Evolutionary conservation across 1,140 invertebrate genomes (phyloP), one percentile per base, ranked within the genome.

Genomic region (Platorchestia sp.): DNA sequence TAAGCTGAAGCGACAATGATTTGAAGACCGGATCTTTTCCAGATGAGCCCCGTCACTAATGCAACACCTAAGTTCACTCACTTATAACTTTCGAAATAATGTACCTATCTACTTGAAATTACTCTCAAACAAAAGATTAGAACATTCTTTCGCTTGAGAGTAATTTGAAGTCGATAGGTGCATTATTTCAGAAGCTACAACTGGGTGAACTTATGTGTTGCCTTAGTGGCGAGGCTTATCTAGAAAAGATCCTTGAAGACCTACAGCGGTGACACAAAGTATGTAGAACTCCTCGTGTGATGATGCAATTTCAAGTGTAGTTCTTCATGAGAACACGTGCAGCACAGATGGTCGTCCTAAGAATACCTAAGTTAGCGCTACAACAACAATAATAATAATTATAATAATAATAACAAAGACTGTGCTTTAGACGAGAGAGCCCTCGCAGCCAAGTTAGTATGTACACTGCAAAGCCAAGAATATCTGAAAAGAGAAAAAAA

Each of bases 381-480:
- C 87, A 89, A 89, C 87, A 89, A 89, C 87, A 89, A 89, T 75
- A 75, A 75, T 75, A 22, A 75, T 75, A 19, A 75, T 51, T 19
- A 51, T 75, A 75, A 75, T 75, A 75, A 75, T 75, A 75, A 75
- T 89, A 89, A 89, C 87, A 89, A 89, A 89, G 87, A 89, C 87
- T 89, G 87, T 89, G 87, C 87, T 89, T 89, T 42, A 89, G 43
- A 89, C 87, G 87, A 42, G 43, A 27, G 7, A 14, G 42, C 43
- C 36, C 87, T 42, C 87, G 87, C 87, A 42, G 43, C 14, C 6
- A 89, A 44, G 41, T 5, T 44, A 27, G n/a, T 89, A 89, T 89
- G 41, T 44, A 89, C 87, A 89, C 43, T 14, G 41, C 87, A 7
- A 44, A 22, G 10, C 27, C 87, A 41, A 14, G 41, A 36, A 41